Evolutionary conservation across 2,797 vertebrate species (phyloP), one percentile per base, ranked within the genome.

Genomic region (Sebastes hopkinsi): DNA sequence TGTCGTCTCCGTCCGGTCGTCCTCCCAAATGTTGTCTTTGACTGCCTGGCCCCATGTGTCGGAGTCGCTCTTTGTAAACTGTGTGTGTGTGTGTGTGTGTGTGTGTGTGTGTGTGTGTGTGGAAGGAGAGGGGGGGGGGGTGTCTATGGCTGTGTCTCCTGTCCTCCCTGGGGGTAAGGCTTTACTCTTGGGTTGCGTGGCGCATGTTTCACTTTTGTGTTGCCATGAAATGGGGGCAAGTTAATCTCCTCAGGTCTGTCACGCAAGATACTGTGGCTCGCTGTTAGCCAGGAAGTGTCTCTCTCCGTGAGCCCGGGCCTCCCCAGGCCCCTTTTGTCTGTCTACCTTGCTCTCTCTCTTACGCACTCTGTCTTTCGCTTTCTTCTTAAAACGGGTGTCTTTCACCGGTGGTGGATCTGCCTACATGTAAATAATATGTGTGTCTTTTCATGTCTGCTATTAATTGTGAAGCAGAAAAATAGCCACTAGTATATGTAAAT

Each of bases 171-270:
- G 79, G 89, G 92, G 76, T 84, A 87, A 92, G 81, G 89, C 88
- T 94, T 94, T 92, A 83, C 91, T 94, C 86, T 90, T 90, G 92
- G 89, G 88, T 93, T 89, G 86, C 42, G 82, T 90, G 88, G 92
- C 80, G 83, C 94, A 94, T 93, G 94, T 94, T 91, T 92, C 88
- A 93, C 92, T 93, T 93, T 95, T 94, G 91, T 94, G 81, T 92
- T 86, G 72, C 80, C 81, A 78, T 90, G 92, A 92, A 95, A 93
- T 90, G 91, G 87, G 93, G 92, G 87, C 91, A 94, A 93, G 93
- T 92, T 94, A 93, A 94, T 94, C 93, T 93, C 93, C 88, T 92
- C 84, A 83, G 83, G 89, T 94, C 87, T 95, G 93, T 95, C 93
- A 95, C 83, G 75, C 89, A 87, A 94, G 92, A 94, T 92, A 46